phyloP scores from a whole-genome alignment of 2,797 vertebrate genomes.

The Vireo griseus region DNA sequence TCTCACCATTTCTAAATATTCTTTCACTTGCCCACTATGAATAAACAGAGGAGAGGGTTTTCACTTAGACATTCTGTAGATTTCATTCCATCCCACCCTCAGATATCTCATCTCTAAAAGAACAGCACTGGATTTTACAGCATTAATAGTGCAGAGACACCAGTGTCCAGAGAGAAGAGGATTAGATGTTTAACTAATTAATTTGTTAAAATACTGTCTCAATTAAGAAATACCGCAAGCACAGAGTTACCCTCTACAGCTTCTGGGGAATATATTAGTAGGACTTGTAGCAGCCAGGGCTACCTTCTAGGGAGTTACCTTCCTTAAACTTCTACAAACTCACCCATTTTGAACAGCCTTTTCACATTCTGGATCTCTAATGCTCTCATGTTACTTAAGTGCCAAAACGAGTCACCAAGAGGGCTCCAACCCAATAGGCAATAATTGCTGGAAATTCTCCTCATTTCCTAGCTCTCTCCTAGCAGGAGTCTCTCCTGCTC shows the following conservation, averaged over 20 bases:
- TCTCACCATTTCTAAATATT: neutral
- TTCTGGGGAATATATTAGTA: neutral
- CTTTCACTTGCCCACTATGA: neutral
- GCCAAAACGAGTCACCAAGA: conserved; percentile 55
- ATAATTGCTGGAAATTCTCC: conserved; percentile 47
- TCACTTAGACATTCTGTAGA: neutral
- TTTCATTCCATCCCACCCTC: neutral
- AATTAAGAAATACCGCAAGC: neutral
- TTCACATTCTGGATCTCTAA: neutral
- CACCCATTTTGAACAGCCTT: neutral
- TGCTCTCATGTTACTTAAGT: neutral
- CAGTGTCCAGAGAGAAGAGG: neutral
- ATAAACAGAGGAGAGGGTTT: neutral
- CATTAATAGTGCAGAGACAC: neutral
- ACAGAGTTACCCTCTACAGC: neutral
- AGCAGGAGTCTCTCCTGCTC: conserved; percentile 9
- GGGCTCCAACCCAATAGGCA: conserved; percentile 50
- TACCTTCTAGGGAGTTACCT: neutral
- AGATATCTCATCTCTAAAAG: neutral
- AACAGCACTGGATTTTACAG: neutral
- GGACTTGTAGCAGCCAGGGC: neutral
- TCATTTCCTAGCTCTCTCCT: neutral
- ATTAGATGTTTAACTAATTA: neutral
- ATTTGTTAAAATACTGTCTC: neutral
- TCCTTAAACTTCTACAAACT: neutral